Evolutionary conservation across 2,797 vertebrate species (phyloP), one percentile per base, ranked within the genome.

Genomic region (Eleutherodactylus coqui): DNA sequence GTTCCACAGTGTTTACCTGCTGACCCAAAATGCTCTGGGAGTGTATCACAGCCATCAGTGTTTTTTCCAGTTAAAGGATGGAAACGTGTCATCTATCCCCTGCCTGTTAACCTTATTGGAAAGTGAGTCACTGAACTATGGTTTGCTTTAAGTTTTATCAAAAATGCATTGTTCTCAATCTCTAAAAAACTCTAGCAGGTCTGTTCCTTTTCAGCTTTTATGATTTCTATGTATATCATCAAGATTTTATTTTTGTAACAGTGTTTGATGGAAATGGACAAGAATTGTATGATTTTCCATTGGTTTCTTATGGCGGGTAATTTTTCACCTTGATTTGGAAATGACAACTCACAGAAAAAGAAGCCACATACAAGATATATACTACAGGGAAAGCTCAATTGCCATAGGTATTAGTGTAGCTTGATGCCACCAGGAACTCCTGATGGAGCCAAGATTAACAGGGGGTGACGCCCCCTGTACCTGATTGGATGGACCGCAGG

Each of bases 1-100:
- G 96, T 98, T 60, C 96, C 97, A 81, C 98, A 99, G 92, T 99
- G 98, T 87, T 93, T 99, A 85, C 97, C 98, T 55, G 97, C 98
- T 0, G 97, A 98, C 89, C 96, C 98, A 38, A 96, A 97, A 90
- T 99, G 98, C 83, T 96, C 97, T 75, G 98, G 97, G 80, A 95
- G 93, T 89, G 94, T 98, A 51, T 98, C 98, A 0, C 98, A 98
- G 91, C 97, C 98, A 0, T 99, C 98, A 36, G 97, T 98, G 79
- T 99, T 99, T 93, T 99, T 99, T 90, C 95, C 97, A 21, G 94
- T 97, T 4, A 95, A 95, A 75, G 94, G 95, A 75, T 99, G 98
- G 98, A 99, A 98, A 91, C 95, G 98, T 88, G 95, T 96, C 8
- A 96, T 97, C 76, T 99, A 97, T 89, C 93, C 93, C 0, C 92